These are phyloP conservation scores for Drosophila sproati DNA, from an alignment of 1,140 invertebrate genomes.

Conservation along the genomic window DNA sequence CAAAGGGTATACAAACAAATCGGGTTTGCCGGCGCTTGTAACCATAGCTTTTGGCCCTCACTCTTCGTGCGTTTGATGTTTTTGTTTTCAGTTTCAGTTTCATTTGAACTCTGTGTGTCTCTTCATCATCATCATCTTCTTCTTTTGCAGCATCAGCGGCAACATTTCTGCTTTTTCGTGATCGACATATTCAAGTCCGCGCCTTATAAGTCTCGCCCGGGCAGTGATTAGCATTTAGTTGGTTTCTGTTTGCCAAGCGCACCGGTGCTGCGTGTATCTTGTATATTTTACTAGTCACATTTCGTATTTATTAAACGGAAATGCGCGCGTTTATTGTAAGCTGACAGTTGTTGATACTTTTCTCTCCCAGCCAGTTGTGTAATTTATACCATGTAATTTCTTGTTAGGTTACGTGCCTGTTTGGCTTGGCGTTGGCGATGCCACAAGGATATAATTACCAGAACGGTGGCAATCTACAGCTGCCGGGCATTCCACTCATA, in stretches of 20 bases:
- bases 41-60: slow-evolving; percentile 29
- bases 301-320: slow-evolving; percentile 37
- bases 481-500: slow-evolving; percentile 40
- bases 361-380: not conserved
- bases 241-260: slow-evolving; percentile 71
- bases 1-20: slow-evolving; percentile 25
- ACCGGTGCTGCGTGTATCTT: slow-evolving; percentile 45
- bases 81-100: slow-evolving; percentile 61
- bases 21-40: slow-evolving; percentile 27
- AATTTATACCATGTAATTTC: slow-evolving; percentile 17
- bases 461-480: slow-evolving; percentile 35
- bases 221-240: slow-evolving; percentile 84
- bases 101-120: slow-evolving; percentile 63
- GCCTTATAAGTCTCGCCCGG: slow-evolving; percentile 67
- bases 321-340: slow-evolving; percentile 81
- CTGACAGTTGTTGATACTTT: not conserved
- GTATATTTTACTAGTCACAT: slow-evolving; percentile 3
- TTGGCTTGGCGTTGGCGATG: slow-evolving; percentile 56
- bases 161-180: slow-evolving; percentile 29
- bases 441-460: slow-evolving; percentile 82
- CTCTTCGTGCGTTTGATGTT: slow-evolving; percentile 45
- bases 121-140: slow-evolving; percentile 21
- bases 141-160: slow-evolving; percentile 3
- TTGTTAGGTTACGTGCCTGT: slow-evolving; percentile 63
- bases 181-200: slow-evolving; percentile 42